Evolutionary conservation across 53 echinoderm and acorn worm genomes (phyloP), one percentile per base, ranked within the genome.

Genomic region (Arbacia lixula): DNA sequence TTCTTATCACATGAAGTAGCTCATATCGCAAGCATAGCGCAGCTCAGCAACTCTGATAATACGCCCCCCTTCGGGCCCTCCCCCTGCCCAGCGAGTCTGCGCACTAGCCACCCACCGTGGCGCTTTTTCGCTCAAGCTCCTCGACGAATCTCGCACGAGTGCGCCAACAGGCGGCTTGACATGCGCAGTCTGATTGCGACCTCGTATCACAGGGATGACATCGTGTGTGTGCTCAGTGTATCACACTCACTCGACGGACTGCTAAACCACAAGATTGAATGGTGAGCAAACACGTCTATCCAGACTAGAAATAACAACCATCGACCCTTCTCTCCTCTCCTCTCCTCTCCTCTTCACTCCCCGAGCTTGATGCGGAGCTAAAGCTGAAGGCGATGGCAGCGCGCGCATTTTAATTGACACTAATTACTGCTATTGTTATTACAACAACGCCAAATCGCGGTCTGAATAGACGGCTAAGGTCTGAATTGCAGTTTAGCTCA

Each of bases 321-420:
- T 88, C 88, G 88, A 88, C 72, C 88, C 88, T 83, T 83, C 88
- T 71, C 83, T 72, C 72, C 83, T 50, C n/a, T n/a, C n/a, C n/a
- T n/a, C n/a, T n/a, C n/a, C n/a, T n/a, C n/a, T n/a, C n/a, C n/a
- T n/a, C n/a, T n/a, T n/a, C n/a, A n/a, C n/a, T 50, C 55, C 29
- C 36, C 42, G 65, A 63, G 53, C 16, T 56, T 60, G 60, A 79
- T 37, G 63, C 83, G 14, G 17, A 24, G 81, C 71, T 42, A 81
- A 57, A 67, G 82, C 82, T 81, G 41, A 81, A 51, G 82, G 82
- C 82, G 64, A 81, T 81, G 63, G 73, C 60, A 72, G 49, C 52
- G 72, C 83, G 86, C 76, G 87, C 93, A 87, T 89, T 89, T 93
- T 93, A 93, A 93, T 93, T 89, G 93, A 84, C 93, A 86, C 93